Conservation (phyloP, 1,140 invertebrate species). For the Gryon sp. region DNA sequence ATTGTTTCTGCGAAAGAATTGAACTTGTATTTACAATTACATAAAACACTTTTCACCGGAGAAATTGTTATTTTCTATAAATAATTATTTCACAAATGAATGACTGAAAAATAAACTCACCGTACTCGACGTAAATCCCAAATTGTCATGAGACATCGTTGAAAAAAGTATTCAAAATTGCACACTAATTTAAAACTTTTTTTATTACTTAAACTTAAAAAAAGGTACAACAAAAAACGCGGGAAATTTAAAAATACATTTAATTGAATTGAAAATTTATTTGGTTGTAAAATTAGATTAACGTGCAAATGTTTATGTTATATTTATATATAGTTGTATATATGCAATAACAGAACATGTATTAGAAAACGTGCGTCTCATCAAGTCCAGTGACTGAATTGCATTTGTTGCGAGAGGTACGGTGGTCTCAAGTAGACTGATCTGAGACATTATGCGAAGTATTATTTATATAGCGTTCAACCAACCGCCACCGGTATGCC, state of each 20-base stretch:
- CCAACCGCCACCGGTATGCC: slow-evolving; percentile 33
- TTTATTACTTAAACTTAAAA: too few relatives aligned
- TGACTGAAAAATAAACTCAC: slow-evolving; percentile 66
- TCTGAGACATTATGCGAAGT: slow-evolving; percentile 72
- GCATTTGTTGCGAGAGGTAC: slow-evolving; percentile 72
- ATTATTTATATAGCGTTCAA: slow-evolving; percentile 77
- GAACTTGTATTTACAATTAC: too few relatives aligned
- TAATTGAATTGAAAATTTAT: too few relatives aligned
- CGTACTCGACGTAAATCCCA: slow-evolving; percentile 74
- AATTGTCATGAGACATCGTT: slow-evolving; percentile 74
- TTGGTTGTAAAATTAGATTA: too few relatives aligned
- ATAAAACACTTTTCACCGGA: too few relatives aligned
- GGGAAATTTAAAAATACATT: too few relatives aligned
- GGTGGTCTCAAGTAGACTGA: slow-evolving; percentile 74
- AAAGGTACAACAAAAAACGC: too few relatives aligned
- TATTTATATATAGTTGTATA: too few relatives aligned
- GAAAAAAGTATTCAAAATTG: neutral
- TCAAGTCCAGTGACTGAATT: slow-evolving; percentile 57
- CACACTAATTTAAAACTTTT: neutral
- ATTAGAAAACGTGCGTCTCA: slow-evolving; percentile 40
- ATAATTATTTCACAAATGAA: neutral
- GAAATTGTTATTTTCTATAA: too few relatives aligned
- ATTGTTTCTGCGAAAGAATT: too few relatives aligned
- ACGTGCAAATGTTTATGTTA: too few relatives aligned
- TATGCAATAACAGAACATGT: too few relatives aligned